These are phyloP conservation scores for Drosophila crucigera DNA, from an alignment of 2,888 invertebrate genomes.

Conservation along the genomic window DNA sequence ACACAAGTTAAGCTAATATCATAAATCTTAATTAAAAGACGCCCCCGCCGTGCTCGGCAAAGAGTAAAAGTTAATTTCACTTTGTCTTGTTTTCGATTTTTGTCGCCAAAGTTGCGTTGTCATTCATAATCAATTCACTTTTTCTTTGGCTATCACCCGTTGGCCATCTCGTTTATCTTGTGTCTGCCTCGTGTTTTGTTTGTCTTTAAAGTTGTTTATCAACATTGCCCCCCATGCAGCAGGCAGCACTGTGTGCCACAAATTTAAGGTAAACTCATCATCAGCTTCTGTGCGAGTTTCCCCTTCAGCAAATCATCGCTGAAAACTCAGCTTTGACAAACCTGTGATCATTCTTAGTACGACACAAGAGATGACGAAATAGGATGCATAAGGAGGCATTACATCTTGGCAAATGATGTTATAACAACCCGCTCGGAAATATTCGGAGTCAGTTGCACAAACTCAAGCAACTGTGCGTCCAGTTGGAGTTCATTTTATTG, in stretches of 20 bases:
- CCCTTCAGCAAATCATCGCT: not conserved
- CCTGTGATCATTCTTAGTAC: not conserved
- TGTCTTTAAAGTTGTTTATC: constrained; percentile 63
- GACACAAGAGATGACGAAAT: not conserved
- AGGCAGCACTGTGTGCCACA: constrained; percentile 31
- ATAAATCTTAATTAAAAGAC: constrained; percentile 53
- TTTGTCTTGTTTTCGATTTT: constrained; percentile 36
- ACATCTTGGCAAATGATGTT: not conserved
- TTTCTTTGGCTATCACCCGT: constrained; percentile 35
- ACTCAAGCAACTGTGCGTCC: not conserved
- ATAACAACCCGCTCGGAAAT: not conserved
- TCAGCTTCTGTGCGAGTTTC: not conserved
- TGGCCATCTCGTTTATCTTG: constrained; percentile 52
- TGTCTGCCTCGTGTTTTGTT: constrained; percentile 24
- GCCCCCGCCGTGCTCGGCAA: constrained; percentile 15
- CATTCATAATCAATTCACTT: constrained; percentile 54
- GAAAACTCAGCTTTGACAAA: not conserved
- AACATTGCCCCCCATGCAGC: constrained; percentile 34
- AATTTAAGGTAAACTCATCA: constrained; percentile 1
- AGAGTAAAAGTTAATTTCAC: constrained; percentile 54
- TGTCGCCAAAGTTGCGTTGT: constrained; percentile 13
- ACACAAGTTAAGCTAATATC: constrained; percentile 8
- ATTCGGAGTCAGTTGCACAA: not conserved
- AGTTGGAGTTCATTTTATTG: not conserved
- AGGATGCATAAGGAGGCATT: not conserved